These are phyloP conservation scores for Scaptomyza reducta DNA, from an alignment of 2,888 invertebrate genomes.

Conservation along the genomic window DNA sequence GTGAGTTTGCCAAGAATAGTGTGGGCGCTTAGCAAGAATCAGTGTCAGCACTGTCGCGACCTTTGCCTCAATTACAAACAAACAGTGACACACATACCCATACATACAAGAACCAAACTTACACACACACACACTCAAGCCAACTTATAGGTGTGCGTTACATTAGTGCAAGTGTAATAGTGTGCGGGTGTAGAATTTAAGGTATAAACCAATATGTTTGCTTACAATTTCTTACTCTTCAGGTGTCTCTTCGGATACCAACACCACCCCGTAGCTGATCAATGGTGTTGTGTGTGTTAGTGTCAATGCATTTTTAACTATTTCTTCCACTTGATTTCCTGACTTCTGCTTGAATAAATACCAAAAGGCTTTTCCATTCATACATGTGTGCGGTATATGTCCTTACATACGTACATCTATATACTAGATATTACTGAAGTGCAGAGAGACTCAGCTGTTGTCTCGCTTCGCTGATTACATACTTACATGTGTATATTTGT, in stretches of 20 bases:
- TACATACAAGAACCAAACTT: conserved; percentile 11
- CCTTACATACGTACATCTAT: conserved; percentile 1
- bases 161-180: conserved; percentile 32
- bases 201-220: conserved; percentile 31
- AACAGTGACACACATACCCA: conserved; percentile 59
- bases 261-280: conserved; percentile 1
- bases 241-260: conserved; percentile 36
- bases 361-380: not conserved
- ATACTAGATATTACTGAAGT: conserved; percentile 5
- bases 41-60: conserved; percentile 57
- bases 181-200: conserved; percentile 47
- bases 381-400: conserved; percentile 16
- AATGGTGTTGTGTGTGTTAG: conserved; percentile 2
- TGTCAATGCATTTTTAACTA: conserved; percentile 43
- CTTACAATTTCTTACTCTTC: conserved; percentile 30
- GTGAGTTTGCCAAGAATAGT: conserved; percentile 21
- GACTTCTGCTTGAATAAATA: conserved; percentile 21
- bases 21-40: conserved; percentile 24
- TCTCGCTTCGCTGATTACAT: conserved; percentile 59
- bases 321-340: conserved; percentile 45
- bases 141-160: conserved; percentile 37
- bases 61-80: conserved; percentile 76
- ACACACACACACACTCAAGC: not conserved
- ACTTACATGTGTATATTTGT: conserved; percentile 8
- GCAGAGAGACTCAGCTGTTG: conserved; percentile 57